Conservation (phyloP, 2,888 invertebrate genomes). For the Orgyia antiqua region DNA sequence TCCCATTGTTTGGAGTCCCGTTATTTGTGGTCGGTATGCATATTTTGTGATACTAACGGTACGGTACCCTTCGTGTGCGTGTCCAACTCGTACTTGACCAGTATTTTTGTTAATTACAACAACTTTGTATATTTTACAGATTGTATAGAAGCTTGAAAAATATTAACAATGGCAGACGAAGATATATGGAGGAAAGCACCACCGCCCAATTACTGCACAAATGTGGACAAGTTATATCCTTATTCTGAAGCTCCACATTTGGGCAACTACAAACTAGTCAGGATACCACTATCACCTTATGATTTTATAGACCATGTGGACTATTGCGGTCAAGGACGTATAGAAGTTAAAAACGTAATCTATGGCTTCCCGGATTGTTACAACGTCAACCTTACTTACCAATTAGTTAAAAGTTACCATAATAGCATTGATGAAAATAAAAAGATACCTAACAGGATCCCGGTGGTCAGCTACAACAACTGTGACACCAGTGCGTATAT, state of each 20-base stretch:
- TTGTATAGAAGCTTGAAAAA: no score
- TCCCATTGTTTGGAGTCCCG: no score
- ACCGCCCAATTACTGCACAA: conserved; percentile 33
- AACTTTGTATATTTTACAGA: no score
- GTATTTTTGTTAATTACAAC: no score
- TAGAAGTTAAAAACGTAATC: conserved; percentile 13
- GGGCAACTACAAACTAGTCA: conserved; percentile 35
- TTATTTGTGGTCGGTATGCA: no score
- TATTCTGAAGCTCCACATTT: conserved; percentile 44
- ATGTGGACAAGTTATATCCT: conserved; percentile 31
- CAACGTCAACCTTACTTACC: conserved; percentile 38
- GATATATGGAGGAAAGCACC: conserved; percentile 15
- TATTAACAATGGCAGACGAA: not conserved
- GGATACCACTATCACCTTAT: conserved; percentile 23
- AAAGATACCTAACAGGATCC: conserved; percentile 45
- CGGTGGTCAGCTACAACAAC: conserved; percentile 30
- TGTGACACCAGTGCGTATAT: conserved; percentile 41
- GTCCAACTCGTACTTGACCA: no score
- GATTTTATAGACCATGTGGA: conserved; percentile 35
- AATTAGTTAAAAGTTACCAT: no score
- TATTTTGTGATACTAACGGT: no score
- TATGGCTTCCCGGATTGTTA: conserved; percentile 39
- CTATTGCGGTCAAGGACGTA: conserved; percentile 46
- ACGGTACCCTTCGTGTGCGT: no score
- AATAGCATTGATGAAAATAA: conserved; percentile 30